A percentile compares a stretch with the other conserved stretches of the same genome.
Conservation (phyloP, 2,113 vertebrate genomes). For the Equus przewalskii region DNA sequence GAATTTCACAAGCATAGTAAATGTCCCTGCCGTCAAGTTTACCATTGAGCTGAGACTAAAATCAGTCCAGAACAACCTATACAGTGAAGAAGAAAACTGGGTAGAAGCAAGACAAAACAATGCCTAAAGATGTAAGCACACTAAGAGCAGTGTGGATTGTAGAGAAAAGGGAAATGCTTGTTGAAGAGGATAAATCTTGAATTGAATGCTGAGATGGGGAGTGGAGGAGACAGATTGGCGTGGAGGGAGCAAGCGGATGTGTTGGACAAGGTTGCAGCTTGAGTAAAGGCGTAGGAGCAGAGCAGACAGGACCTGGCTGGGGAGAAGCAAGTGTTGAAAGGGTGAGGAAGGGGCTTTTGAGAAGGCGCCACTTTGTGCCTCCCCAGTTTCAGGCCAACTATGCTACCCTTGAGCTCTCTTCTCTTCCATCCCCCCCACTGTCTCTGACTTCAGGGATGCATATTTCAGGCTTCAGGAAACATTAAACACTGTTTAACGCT, state of each 20-base stretch:
- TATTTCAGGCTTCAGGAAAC: not conserved
- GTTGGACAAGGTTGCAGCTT: not conserved
- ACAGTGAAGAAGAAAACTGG: not conserved
- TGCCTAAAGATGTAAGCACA: not conserved
- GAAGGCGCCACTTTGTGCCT: not conserved
- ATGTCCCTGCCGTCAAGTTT: not conserved
- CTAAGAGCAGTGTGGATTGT: not conserved
- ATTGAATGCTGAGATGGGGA: not conserved
- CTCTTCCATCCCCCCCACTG: not conserved
- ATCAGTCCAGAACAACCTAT: not conserved
- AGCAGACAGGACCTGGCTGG: not conserved
- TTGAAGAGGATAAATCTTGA: not conserved
- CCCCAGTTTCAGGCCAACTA: not conserved
- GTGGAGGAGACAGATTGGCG: accelerated
- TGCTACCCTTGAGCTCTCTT: not conserved
- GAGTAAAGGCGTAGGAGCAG: not conserved
- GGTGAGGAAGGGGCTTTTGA: not conserved
- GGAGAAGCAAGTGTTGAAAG: not conserved
- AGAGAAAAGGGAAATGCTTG: not conserved
- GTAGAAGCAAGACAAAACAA: not conserved
- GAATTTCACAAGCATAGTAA: not conserved
- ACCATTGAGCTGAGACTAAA: not conserved
- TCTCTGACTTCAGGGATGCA: not conserved
- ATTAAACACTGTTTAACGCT: not conserved
- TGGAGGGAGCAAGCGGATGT: not conserved